These are phyloP conservation scores for Acronicta psi DNA, from an alignment of 2,888 invertebrate genomes.

Conservation along the genomic window DNA sequence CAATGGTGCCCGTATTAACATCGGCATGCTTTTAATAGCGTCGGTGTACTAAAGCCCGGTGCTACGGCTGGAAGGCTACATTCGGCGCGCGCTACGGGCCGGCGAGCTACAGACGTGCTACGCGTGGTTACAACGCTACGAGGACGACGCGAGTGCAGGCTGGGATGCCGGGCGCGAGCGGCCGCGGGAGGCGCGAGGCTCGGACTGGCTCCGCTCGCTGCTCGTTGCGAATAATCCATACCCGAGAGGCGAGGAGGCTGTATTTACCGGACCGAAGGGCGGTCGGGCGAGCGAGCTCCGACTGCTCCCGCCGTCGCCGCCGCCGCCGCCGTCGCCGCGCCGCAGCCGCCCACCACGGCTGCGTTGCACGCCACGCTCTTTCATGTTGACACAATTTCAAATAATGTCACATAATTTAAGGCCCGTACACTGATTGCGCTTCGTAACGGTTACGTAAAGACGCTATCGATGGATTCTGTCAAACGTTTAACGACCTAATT, in stretches of 20 bases:
- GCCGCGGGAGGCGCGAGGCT: constrained; percentile 81
- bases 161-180: constrained; percentile 64
- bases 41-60: constrained; percentile 62
- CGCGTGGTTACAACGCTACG: constrained; percentile 59
- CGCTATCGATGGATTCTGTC: constrained; percentile 52
- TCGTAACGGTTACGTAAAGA: constrained; percentile 57
- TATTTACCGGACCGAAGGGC: constrained; percentile 86
- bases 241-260: constrained; percentile 84
- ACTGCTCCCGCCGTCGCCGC: constrained; percentile 74
- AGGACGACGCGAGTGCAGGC: constrained; percentile 50
- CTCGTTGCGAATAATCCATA: constrained; percentile 86
- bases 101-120: constrained; percentile 62
- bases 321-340: constrained; percentile 69
- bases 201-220: constrained; percentile 80
- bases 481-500: constrained; percentile 43
- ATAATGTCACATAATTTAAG: constrained; percentile 80
- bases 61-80: constrained; percentile 65
- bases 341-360: constrained; percentile 66
- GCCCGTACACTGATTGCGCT: constrained; percentile 69
- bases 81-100: constrained; percentile 64
- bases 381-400: constrained; percentile 86
- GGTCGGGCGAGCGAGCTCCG: constrained; percentile 78
- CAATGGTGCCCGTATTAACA: constrained; percentile 69
- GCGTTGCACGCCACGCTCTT: constrained; percentile 66
- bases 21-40: constrained; percentile 77